Percentiles rank a stretch among this genome's conserved stretches.
These are phyloP conservation scores for Emys orbicularis DNA, from an alignment of 2,797 vertebrate species.

Conservation along the genomic window DNA sequence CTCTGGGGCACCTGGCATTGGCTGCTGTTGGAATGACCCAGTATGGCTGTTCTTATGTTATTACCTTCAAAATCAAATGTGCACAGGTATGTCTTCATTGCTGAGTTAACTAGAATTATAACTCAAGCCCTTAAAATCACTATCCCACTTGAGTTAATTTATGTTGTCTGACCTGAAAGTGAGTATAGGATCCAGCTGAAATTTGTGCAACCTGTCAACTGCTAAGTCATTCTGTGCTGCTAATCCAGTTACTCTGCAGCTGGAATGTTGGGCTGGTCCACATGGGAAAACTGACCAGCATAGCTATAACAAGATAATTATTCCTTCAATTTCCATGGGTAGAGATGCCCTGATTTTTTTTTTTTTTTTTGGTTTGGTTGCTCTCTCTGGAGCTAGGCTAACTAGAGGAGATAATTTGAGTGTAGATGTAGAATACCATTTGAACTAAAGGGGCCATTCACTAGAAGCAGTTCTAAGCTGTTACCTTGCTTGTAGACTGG, in stretches of 20 bases:
- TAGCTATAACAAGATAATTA: no score
- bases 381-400: neutral
- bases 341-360: neutral
- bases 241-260: no score
- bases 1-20: no score
- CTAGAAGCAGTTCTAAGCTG: neutral
- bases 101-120: no score
- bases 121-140: no score
- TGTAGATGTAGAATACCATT: neutral
- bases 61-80: no score
- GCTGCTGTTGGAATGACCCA: no score
- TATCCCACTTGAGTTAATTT: no score
- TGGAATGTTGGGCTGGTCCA: no score
- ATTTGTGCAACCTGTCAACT: neutral
- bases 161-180: neutral
- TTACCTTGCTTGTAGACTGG: neutral
- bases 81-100: no score
- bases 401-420: neutral
- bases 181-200: neutral
- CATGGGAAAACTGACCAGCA: no score
- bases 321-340: neutral
- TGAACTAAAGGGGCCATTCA: neutral
- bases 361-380: neutral
- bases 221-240: neutral
- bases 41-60: no score